Percentiles rank a stretch among this genome's conserved stretches.
Evolutionary conservation across 2,888 invertebrate genomes (phyloP).

Genomic region (Meliscaeva auricollis): DNA sequence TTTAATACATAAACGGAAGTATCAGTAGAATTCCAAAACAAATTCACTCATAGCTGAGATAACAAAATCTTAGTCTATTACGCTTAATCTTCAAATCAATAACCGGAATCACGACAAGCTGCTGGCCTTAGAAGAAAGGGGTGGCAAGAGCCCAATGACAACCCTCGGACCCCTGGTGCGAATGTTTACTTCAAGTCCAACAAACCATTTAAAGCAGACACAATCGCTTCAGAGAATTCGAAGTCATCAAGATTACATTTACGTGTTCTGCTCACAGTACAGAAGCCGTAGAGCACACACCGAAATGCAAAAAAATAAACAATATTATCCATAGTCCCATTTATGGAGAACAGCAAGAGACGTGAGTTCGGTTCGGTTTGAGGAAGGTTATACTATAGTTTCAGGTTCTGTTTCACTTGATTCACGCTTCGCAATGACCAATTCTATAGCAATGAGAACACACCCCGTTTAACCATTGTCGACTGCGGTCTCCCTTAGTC

Average conservation of each 20-base stretch:
- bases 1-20: no score
- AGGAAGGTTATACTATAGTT: slow-evolving; percentile 30
- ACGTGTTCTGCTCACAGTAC: slow-evolving; percentile 35
- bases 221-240: slow-evolving; percentile 55
- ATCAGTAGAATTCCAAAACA: no score
- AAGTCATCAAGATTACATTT: slow-evolving; percentile 65
- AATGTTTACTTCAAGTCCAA: not conserved
- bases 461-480: slow-evolving; percentile 19
- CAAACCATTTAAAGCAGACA: slow-evolving; percentile 46
- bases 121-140: slow-evolving; percentile 21
- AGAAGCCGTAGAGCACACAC: slow-evolving; percentile 64
- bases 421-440: slow-evolving; percentile 55
- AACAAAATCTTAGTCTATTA: not conserved
- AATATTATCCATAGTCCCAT: not conserved
- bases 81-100: slow-evolving; percentile 62
- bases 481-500: slow-evolving; percentile 8
- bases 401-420: slow-evolving; percentile 68
- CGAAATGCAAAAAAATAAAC: slow-evolving; percentile 18
- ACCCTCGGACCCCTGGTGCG: not conserved
- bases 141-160: slow-evolving; percentile 16
- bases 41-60: no score
- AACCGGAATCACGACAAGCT: slow-evolving; percentile 48
- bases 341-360: not conserved
- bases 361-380: slow-evolving; percentile 28
- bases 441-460: slow-evolving; percentile 31